phyloP scores from a whole-genome alignment of 2,113 vertebrate species.

The Elaphurus davidianus region DNA sequence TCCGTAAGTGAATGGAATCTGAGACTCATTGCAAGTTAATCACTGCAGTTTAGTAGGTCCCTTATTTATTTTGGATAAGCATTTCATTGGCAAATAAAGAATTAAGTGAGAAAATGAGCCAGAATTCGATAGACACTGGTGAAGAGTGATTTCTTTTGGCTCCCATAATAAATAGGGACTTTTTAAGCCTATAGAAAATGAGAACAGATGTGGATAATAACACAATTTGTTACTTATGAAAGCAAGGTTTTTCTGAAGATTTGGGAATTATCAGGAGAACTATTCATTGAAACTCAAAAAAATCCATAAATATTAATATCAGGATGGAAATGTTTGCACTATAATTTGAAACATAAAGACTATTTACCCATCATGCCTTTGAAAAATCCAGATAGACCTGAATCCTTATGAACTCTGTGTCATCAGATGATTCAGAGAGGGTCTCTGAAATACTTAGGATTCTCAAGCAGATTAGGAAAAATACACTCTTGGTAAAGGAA shows the following conservation, averaged over 20 bases:
- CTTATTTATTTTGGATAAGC: conserved; percentile 60
- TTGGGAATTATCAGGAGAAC: conserved; percentile 52
- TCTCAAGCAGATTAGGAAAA: conserved; percentile 15
- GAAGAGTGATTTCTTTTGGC: conserved; percentile 48
- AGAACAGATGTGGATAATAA: conserved; percentile 62
- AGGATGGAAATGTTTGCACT: conserved; percentile 54
- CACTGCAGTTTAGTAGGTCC: conserved; percentile 26
- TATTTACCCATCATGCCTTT: conserved; percentile 42
- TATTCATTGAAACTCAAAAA: conserved; percentile 52
- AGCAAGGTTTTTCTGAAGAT: conserved; percentile 54
- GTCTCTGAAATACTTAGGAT: conserved; percentile 53
- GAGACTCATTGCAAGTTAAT: conserved; percentile 47
- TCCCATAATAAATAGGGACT: conserved; percentile 41
- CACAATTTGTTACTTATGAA: conserved; percentile 65
- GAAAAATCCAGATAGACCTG: conserved; percentile 5
- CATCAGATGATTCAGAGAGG: conserved; percentile 32
- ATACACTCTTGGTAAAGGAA: not conserved
- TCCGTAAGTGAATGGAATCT: conserved; percentile 58
- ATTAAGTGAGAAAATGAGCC: conserved; percentile 18
- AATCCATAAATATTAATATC: conserved; percentile 72
- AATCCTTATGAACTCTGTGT: conserved; percentile 48
- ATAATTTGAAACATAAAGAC: conserved; percentile 62
- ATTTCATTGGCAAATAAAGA: conserved; percentile 60
- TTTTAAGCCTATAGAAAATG: conserved; percentile 58
- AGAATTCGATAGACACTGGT: conserved; percentile 14